A percentile compares a stretch with the other conserved stretches of the same genome.
Evolutionary conservation across 2,797 vertebrate genomes (phyloP).

Genomic region (Mormyrops attenuatus): DNA sequence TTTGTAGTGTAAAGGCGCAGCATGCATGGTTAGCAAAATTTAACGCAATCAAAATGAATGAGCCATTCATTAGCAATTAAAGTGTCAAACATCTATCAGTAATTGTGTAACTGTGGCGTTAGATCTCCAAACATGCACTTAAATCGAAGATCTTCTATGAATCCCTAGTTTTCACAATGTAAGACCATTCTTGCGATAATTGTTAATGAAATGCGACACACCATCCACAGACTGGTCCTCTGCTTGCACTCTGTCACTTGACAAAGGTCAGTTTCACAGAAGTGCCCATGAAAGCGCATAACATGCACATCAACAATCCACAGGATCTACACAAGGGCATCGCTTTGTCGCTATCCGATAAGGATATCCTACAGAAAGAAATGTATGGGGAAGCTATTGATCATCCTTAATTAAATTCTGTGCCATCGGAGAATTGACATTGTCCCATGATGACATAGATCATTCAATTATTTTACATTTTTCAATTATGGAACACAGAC

Average conservation of each 20-base stretch:
- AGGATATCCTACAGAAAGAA: neutral
- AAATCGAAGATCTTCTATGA: neutral
- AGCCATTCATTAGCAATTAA: neutral
- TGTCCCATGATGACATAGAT: neutral
- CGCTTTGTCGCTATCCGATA: neutral
- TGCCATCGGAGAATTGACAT: neutral
- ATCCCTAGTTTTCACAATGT: neutral
- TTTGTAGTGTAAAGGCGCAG: neutral
- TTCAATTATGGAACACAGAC: neutral
- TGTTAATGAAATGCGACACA: neutral
- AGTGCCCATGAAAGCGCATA: neutral
- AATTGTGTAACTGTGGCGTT: neutral
- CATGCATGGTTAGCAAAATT: neutral
- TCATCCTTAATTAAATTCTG: neutral
- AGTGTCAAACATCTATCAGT: neutral
- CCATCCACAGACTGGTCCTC: neutral
- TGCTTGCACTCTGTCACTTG: neutral
- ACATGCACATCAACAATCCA: neutral
- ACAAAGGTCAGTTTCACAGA: slow-evolving; percentile 7
- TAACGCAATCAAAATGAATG: slow-evolving; percentile 3
- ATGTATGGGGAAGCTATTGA: neutral
- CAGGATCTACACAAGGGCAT: neutral
- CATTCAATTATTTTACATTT: neutral
- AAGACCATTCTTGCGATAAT: neutral
- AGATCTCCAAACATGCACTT: neutral